Evolutionary conservation across 2,113 vertebrate species (phyloP).

Genomic region (Myiozetetes cayanensis): DNA sequence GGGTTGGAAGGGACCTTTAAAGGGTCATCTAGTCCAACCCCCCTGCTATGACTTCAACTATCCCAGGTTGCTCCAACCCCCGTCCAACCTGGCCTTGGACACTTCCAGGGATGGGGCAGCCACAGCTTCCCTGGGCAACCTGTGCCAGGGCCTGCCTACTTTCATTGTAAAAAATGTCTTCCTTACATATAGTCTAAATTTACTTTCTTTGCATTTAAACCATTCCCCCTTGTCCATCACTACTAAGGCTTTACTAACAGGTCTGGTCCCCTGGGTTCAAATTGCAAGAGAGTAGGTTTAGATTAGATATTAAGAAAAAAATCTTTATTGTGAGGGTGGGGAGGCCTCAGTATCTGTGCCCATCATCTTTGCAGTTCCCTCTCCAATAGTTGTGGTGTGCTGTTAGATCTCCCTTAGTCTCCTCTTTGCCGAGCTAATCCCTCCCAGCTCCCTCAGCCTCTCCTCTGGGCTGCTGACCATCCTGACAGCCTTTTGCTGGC

Average conservation of each 20-base stretch:
- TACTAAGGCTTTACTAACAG: not conserved
- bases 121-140: not conserved
- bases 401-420: not conserved
- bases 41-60: not conserved
- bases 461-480: not conserved
- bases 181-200: not conserved
- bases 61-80: not conserved
- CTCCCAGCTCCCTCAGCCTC: not conserved
- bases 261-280: not conserved
- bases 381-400: not conserved
- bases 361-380: not conserved
- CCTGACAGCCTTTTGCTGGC: not conserved
- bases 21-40: not conserved
- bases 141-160: not conserved
- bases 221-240: not conserved
- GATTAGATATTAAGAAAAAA: not conserved
- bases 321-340: not conserved
- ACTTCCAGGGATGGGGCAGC: not conserved
- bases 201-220: not conserved
- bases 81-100: accelerated
- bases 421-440: not conserved
- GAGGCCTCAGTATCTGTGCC: not conserved
- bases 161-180: not conserved
- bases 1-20: not conserved
- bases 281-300: not conserved